A percentile compares a stretch with the other conserved stretches of the same genome.
These are phyloP conservation scores for Anarhynchus alexandrinus DNA, from an alignment of 2,113 vertebrate species.

Conservation along the genomic window DNA sequence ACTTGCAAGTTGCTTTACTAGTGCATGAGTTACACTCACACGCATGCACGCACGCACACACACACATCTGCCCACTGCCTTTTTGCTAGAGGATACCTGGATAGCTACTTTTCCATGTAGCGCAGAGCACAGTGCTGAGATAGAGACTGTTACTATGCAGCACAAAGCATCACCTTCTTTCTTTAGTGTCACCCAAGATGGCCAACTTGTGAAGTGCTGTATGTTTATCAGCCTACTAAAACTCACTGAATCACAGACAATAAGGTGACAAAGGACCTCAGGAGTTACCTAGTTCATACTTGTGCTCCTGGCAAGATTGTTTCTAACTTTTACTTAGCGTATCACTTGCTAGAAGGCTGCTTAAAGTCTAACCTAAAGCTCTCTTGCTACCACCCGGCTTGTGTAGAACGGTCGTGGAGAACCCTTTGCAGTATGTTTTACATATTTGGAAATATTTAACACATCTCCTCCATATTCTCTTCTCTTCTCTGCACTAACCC, in stretches of 20 bases:
- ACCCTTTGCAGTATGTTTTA: not conserved
- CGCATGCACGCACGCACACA: accelerated
- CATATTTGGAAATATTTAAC: not conserved
- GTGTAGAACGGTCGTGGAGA: not conserved
- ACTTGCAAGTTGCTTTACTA: not conserved
- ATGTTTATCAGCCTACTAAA: not conserved
- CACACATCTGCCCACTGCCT: not conserved
- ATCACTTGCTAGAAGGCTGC: not conserved
- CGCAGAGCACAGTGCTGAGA: not conserved
- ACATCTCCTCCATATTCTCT: not conserved
- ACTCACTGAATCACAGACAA: not conserved
- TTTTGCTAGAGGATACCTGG: not conserved
- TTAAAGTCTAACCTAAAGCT: not conserved
- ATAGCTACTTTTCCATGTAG: not conserved
- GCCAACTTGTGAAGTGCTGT: not conserved
- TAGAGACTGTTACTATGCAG: not conserved
- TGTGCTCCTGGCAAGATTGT: not conserved
- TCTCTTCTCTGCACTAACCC: not conserved
- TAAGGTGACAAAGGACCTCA: not conserved
- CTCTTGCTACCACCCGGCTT: not conserved
- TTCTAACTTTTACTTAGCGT: not conserved
- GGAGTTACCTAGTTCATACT: not conserved
- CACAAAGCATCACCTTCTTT: not conserved
- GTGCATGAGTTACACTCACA: not conserved
- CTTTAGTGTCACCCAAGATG: not conserved